phyloP scores from a whole-genome alignment of 2,888 invertebrate genomes.

The Calliphora vomitoria region DNA sequence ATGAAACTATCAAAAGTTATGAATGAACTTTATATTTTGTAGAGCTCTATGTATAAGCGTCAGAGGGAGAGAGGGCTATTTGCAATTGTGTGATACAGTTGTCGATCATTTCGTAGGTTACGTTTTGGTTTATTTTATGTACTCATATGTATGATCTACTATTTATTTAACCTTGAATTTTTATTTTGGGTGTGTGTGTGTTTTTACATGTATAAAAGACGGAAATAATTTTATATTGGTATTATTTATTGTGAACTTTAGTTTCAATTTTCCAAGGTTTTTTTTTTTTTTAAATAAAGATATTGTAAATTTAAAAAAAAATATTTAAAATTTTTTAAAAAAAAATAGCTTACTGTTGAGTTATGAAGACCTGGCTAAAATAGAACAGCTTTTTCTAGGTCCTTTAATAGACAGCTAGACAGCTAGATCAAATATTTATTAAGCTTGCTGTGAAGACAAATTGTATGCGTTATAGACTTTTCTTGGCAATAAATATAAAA shows the following conservation, averaged over 20 bases:
- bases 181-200: background rate
- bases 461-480: too few relatives aligned
- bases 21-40: conserved; percentile 24
- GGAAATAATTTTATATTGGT: conserved; percentile 63
- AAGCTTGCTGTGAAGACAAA: too few relatives aligned
- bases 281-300: conserved; percentile 12
- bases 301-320: conserved; percentile 16
- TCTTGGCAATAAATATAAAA: too few relatives aligned
- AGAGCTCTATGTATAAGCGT: background rate
- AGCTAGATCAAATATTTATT: background rate
- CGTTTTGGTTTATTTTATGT: conserved; percentile 3
- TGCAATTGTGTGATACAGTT: background rate
- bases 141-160: conserved; percentile 44
- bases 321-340: background rate
- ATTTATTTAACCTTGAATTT: conserved; percentile 62
- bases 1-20: conserved; percentile 26
- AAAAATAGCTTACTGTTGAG: conserved; percentile 35
- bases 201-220: conserved; percentile 20
- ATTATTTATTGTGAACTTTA: conserved; percentile 23
- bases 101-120: conserved; percentile 16
- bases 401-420: conserved; percentile 23
- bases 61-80: background rate
- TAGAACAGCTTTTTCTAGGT: conserved; percentile 70
- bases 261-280: conserved; percentile 65
- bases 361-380: conserved; percentile 68